phyloP scores from a whole-genome alignment of 2,113 vertebrate species.

The Solea senegalensis region DNA sequence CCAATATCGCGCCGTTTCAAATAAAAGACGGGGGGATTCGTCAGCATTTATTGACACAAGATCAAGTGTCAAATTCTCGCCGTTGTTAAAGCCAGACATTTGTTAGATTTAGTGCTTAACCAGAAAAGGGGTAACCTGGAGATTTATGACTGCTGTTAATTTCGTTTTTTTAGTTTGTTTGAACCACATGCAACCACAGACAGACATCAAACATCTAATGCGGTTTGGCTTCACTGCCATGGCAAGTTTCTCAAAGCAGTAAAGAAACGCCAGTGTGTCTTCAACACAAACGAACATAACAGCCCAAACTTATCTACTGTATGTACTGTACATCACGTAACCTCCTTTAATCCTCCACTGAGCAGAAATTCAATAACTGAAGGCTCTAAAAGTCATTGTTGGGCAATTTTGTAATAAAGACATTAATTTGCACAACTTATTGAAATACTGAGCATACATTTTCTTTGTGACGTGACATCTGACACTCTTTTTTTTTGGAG shows the following conservation, averaged over 20 bases:
- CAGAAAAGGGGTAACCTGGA: constrained; percentile 49
- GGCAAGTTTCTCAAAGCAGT: not conserved
- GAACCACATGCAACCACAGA: constrained; percentile 10
- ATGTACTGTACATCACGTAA: not conserved
- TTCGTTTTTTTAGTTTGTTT: not conserved
- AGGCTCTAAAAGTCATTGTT: constrained; percentile 6
- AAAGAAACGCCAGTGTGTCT: not conserved
- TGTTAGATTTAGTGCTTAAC: constrained; percentile 20
- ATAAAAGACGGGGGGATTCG: constrained; percentile 27
- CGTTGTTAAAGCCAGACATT: constrained; percentile 36
- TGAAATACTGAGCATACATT: not conserved
- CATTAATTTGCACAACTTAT: not conserved
- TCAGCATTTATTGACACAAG: constrained; percentile 43
- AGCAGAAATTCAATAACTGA: constrained; percentile 15
- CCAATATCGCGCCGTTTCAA: constrained; percentile 25
- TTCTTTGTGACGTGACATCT: constrained; percentile 5
- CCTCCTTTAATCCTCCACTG: constrained; percentile 3
- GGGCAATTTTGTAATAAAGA: not conserved
- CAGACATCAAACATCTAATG: constrained; percentile 42
- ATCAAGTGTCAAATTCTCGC: constrained; percentile 33
- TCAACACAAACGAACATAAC: not conserved
- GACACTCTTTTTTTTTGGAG: not conserved
- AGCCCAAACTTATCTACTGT: not conserved
- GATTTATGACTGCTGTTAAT: constrained; percentile 34
- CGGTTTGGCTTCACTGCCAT: constrained; percentile 5